A percentile compares a stretch with the other conserved stretches of the same genome.
Conservation (phyloP, 1,140 invertebrate genomes). For the Aplysia californica region DNA sequence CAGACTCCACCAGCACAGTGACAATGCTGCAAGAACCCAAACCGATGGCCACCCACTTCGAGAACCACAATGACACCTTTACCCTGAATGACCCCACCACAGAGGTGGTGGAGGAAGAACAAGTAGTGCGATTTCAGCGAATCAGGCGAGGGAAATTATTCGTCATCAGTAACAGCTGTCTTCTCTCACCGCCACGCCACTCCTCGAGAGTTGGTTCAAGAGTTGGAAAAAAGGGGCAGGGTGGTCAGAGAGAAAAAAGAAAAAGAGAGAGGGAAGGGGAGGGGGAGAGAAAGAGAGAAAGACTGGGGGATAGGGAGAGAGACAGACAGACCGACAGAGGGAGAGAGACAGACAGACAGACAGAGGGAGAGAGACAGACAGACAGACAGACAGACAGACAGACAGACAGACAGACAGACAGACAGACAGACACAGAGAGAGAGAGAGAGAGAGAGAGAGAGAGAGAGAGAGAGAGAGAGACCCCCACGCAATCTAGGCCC, state of each 20-base stretch:
- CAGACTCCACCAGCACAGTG: too few species aligned
- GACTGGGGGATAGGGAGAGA: neutral
- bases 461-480: neutral
- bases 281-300: neutral
- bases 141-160: neutral
- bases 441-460: conserved; percentile 1
- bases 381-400: neutral
- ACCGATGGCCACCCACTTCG: too few species aligned
- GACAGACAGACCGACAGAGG: neutral
- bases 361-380: neutral
- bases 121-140: neutral
- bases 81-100: neutral
- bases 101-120: neutral
- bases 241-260: neutral
- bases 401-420: conserved; percentile 2
- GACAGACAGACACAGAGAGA: neutral
- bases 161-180: neutral
- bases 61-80: too few species aligned
- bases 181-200: too few species aligned
- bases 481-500: too few species aligned
- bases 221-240: too few species aligned
- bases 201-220: too few species aligned
- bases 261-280: neutral
- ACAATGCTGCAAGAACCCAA: too few species aligned
- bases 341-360: neutral